Evolutionary conservation across 1,140 invertebrate species (phyloP), one percentile per base, ranked within the genome.

Genomic region (Nasonia vitripennis): DNA sequence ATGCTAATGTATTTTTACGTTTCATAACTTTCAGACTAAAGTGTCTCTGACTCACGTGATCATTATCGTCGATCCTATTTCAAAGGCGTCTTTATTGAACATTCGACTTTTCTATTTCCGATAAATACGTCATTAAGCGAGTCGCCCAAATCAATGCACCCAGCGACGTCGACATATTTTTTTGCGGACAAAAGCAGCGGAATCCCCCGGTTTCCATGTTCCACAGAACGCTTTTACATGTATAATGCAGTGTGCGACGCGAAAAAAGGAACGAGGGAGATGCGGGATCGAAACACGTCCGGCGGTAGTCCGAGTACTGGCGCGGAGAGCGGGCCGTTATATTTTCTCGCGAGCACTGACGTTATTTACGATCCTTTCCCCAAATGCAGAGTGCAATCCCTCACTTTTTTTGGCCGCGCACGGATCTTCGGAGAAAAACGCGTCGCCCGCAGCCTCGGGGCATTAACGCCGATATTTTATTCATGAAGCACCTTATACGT

Each of bases 391-490:
- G 88, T 88, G 89, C 89, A 87, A 91, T 91, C 91, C 89, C 87
- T 90, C 89, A 90, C 90, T 88, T 89, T 88, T 91, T 91, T 89
- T 80, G 74, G 45, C 79, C 20, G 17, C 87, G 86, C 89, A 71
- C 23, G 89, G 88, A 89, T 91, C 90, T 90, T 89, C 87, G 88
- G n/a, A 90, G 89, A 93, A 93, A 93, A 93, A 93, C 89, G 90
- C 90, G 90, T 90, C 91, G 91, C 90, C 89, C 88, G 41, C 9
- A 87, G 91, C 90, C 92, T 92, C 90, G 88, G 88, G 92, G 91
- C 90, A 93, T 93, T 93, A 93, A 91, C 90, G 86, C 86, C 89
- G 88, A 93, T 93, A 93, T 93, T 93, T 93, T 93, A 93, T 93
- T 93, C 92, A 93, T 93, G 92, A 93, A 90, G 88, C 90, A 92